Base-by-base conservation (phyloP, 35 echinoderm and acorn worm species). In the Patiria miniata region DNA sequence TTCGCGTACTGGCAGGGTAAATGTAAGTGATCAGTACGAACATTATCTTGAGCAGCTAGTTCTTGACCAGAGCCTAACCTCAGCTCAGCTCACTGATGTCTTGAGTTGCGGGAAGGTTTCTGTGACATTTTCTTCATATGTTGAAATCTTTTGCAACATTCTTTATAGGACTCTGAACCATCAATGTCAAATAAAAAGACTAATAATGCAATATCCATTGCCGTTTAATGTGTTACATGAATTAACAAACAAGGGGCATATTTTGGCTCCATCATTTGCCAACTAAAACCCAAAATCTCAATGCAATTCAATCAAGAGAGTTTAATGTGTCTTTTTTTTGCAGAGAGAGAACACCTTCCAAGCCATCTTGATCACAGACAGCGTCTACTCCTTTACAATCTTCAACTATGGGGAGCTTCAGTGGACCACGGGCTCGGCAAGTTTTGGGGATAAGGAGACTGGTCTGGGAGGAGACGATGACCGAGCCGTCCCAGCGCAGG, bases 371-470 rank as follows among this genome's bases (percentile, higher is more conserved):
- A 81, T 93, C 21, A 90, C 95, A 32, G 85, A 97, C 52, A 91
- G 95, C 19, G 39, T 77, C 9, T 80, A 93, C 60, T 97, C 95
- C 1, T 97, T 97, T 61, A 87, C 91, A 29, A 90, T 97, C 23
- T 97, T 97, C 81, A 97, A 97, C 73, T 97, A 93, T 79, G 88
- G 82, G 57, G 60, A 81, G 32, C 61, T 97, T 26, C 84, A 91
- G 56, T 97, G 95, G 95, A 97, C 95, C 0, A 97, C 95, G 17
- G 95, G 95, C 15, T 34, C 37, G 19, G 87, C 95, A 32, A 97
- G 91, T 52, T 90, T 47, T 42, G 95, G 95, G 7, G 82, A 91
- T 22, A 89, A 86, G 80, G 10, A 29, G 3, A 91, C 87, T 9
- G 95, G 95, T 37, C 88, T 90, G 1, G 95, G 78, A 17, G 52